These are phyloP conservation scores for Lycaena phlaeas DNA, from an alignment of 2,888 invertebrate species.

Conservation along the genomic window DNA sequence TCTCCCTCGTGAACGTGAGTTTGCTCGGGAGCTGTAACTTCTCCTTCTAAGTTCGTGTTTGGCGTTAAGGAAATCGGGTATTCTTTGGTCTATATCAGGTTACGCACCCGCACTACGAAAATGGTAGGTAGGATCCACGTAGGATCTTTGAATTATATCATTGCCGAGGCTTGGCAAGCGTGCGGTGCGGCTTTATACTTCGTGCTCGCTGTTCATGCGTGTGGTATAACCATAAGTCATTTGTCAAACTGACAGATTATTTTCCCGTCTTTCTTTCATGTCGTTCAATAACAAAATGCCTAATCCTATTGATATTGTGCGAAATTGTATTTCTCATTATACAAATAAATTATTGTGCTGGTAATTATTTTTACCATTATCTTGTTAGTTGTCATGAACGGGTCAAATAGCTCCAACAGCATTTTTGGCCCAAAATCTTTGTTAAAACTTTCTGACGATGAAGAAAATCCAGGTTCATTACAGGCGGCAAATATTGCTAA, in stretches of 20 bases:
- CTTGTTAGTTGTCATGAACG: constrained; percentile 39
- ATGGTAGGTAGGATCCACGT: too few relatives aligned
- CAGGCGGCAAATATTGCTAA: constrained; percentile 31
- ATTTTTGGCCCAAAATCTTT: constrained; percentile 26
- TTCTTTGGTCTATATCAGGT: too few relatives aligned
- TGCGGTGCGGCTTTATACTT: too few relatives aligned
- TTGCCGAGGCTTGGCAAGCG: too few relatives aligned
- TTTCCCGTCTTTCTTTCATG: background rate
- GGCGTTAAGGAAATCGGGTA: too few relatives aligned
- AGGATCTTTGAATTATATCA: too few relatives aligned
- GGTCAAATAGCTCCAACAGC: constrained; percentile 37
- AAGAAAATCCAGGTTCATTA: constrained; percentile 30
- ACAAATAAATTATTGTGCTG: background rate
- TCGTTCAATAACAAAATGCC: background rate
- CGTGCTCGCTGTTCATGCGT: too few relatives aligned
- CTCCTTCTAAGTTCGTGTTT: too few relatives aligned
- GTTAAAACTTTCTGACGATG: constrained; percentile 32
- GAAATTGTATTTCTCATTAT: background rate
- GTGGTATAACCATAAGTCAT: too few relatives aligned
- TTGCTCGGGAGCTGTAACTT: too few relatives aligned
- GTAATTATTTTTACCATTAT: constrained; percentile 7
- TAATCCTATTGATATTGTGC: background rate
- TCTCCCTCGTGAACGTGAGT: too few relatives aligned
- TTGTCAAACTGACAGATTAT: background rate
- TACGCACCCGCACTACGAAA: too few relatives aligned